Conservation (phyloP, 2,888 invertebrate species). For the Timema cristinae region DNA sequence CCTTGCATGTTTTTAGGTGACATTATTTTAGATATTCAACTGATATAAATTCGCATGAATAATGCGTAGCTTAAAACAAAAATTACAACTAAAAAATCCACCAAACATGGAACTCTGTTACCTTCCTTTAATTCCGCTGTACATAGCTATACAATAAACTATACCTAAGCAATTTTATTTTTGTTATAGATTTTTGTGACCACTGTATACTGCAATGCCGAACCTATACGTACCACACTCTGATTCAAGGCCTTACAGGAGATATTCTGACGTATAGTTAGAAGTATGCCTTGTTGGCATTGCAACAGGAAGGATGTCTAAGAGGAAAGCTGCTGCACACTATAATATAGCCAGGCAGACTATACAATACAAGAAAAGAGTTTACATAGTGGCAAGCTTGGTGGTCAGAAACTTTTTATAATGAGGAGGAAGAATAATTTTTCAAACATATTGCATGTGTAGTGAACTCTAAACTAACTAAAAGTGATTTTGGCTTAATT, state of each 20-base stretch:
- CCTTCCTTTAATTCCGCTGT: too few relatives aligned
- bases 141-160: too few relatives aligned
- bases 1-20: too few relatives aligned
- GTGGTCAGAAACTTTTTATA: neutral
- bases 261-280: conserved; percentile 7
- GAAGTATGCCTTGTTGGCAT: too few relatives aligned
- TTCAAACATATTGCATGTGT: conserved; percentile 1
- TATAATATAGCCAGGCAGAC: conserved; percentile 9
- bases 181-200: too few relatives aligned
- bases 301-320: conserved; percentile 9
- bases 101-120: too few relatives aligned
- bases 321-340: conserved; percentile 6
- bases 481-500: conserved; percentile 6
- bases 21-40: too few relatives aligned
- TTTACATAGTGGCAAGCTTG: neutral
- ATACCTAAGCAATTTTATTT: too few relatives aligned
- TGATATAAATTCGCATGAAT: too few relatives aligned
- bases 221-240: neutral
- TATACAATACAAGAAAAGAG: conserved; percentile 8
- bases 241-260: neutral
- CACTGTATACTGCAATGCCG: too few relatives aligned
- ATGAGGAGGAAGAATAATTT: conserved; percentile 1
- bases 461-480: neutral
- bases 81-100: too few relatives aligned
- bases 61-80: too few relatives aligned